Conservation (phyloP, 1,140 invertebrate species). For the Propsilocerus akamusi region DNA sequence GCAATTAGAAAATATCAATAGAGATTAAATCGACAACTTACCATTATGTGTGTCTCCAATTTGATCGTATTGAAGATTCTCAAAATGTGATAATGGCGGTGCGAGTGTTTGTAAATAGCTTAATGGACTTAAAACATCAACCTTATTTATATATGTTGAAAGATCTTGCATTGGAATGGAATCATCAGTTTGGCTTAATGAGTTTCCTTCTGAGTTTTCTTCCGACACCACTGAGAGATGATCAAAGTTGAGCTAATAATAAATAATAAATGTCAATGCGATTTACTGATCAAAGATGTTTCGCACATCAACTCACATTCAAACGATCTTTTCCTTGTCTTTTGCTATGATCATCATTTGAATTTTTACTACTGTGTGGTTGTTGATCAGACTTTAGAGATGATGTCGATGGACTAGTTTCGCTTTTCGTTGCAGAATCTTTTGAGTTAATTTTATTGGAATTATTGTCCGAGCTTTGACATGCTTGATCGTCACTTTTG, state of each 20-base stretch:
- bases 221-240: conserved; percentile 55
- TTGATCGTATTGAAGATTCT: conserved; percentile 19
- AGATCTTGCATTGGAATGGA: background rate
- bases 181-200: background rate
- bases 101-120: conserved; percentile 19
- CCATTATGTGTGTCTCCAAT: conserved; percentile 11
- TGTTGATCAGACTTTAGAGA: background rate
- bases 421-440: background rate
- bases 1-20: background rate
- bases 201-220: conserved; percentile 30
- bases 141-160: background rate
- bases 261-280: conserved; percentile 16
- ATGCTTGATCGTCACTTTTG: conserved; percentile 6
- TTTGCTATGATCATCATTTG: conserved; percentile 13
- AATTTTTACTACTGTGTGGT: conserved; percentile 7
- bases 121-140: conserved; percentile 9
- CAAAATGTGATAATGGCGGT: conserved; percentile 22
- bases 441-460: conserved; percentile 11
- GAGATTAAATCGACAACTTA: conserved; percentile 1
- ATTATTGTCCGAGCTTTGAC: conserved; percentile 8
- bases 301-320: conserved; percentile 23
- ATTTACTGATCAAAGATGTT: conserved; percentile 21
- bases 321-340: conserved; percentile 16
- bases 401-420: background rate
- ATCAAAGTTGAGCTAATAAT: conserved; percentile 48